Conservation (phyloP, 1,140 invertebrate species). For the Eueides isabella region DNA sequence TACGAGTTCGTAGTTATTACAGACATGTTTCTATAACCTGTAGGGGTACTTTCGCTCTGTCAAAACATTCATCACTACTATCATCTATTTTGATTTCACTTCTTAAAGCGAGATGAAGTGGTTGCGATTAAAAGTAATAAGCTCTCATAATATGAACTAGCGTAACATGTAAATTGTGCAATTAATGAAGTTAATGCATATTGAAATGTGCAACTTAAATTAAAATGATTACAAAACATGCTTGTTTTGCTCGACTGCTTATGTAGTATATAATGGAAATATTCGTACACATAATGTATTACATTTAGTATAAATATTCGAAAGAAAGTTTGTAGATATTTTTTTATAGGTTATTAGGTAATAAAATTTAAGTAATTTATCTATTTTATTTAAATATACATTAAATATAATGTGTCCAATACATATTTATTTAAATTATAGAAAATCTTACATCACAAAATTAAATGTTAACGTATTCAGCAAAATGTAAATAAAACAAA, state of each 20-base stretch:
- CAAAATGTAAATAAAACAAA: slow-evolving; percentile 52
- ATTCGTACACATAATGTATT: slow-evolving; percentile 5
- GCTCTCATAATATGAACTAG: slow-evolving; percentile 28
- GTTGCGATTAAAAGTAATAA: slow-evolving; percentile 32
- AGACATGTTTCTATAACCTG: slow-evolving; percentile 52
- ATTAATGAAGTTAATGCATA: slow-evolving; percentile 33
- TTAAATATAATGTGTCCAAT: neutral
- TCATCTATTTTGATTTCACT: slow-evolving; percentile 67
- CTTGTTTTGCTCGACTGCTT: slow-evolving; percentile 28
- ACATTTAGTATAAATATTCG: neutral
- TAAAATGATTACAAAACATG: slow-evolving; percentile 27
- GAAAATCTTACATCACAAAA: slow-evolving; percentile 26
- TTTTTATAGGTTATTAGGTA: neutral
- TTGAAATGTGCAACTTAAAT: slow-evolving; percentile 39
- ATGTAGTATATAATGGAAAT: neutral
- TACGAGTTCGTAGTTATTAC: slow-evolving; percentile 15
- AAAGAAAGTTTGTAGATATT: neutral
- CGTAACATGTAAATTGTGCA: slow-evolving; percentile 40
- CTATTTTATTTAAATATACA: neutral
- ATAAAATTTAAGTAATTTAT: neutral
- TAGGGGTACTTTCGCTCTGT: slow-evolving; percentile 76
- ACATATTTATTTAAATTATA: neutral
- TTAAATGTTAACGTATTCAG: slow-evolving; percentile 48
- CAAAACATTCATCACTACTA: slow-evolving; percentile 53
- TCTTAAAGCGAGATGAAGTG: slow-evolving; percentile 35